Evolutionary conservation across 2,888 invertebrate species (phyloP).

Genomic region (Pammene fasciana): DNA sequence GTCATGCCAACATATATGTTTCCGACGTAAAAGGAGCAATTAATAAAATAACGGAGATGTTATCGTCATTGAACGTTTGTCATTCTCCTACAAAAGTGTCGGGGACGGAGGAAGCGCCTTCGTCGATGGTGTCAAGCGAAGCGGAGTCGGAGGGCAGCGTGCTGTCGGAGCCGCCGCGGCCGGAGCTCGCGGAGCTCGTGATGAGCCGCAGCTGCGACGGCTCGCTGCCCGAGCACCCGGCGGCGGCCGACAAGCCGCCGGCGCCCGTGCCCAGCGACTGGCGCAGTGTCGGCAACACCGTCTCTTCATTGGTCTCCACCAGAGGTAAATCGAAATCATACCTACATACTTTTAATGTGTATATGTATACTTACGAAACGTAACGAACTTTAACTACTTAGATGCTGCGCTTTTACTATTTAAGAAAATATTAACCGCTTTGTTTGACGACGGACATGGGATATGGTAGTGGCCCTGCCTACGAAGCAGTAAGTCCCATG

Average conservation of each 20-base stretch:
- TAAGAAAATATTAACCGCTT: no score
- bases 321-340: constrained; percentile 58
- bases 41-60: constrained; percentile 14
- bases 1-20: constrained; percentile 4
- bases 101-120: constrained; percentile 75
- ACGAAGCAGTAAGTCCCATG: no score
- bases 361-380: neutral
- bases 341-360: neutral
- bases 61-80: constrained; percentile 16
- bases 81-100: constrained; percentile 46
- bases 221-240: constrained; percentile 48
- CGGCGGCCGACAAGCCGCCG: constrained; percentile 55
- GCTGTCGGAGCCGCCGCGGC: constrained; percentile 63
- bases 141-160: constrained; percentile 76
- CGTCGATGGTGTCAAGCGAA: constrained; percentile 78
- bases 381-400: no score
- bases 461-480: no score
- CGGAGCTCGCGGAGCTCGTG: constrained; percentile 54
- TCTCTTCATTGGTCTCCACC: constrained; percentile 65
- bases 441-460: no score
- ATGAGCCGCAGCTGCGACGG: constrained; percentile 51
- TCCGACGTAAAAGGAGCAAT: constrained; percentile 6
- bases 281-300: constrained; percentile 56
- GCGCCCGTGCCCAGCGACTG: constrained; percentile 58
- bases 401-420: no score